phyloP scores from a whole-genome alignment of 2,888 invertebrate genomes.

The Calameuta filiformis region DNA sequence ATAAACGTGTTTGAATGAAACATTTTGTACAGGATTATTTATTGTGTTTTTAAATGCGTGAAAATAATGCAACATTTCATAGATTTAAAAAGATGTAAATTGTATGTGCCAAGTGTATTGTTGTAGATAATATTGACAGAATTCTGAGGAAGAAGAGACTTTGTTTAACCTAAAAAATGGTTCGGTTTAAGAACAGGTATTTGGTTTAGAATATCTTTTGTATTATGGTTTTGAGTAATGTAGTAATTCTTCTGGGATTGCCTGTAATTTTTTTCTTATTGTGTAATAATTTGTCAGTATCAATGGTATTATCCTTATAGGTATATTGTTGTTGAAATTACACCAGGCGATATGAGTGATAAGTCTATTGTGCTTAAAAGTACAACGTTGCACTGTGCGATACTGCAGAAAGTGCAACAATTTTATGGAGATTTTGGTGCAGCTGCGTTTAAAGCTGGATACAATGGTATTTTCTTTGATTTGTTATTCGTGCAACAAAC shows the following conservation, averaged over 20 bases:
- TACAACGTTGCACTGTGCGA: constrained; percentile 69
- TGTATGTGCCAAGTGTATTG: not conserved
- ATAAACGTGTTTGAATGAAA: not conserved
- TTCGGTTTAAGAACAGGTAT: constrained; percentile 76
- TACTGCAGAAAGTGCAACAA: constrained; percentile 75
- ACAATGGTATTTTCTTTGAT: constrained; percentile 60
- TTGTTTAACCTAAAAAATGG: constrained; percentile 66
- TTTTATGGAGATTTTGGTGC: constrained; percentile 82
- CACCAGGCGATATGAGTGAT: constrained; percentile 66
- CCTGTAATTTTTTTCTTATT: constrained; percentile 4
- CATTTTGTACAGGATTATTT: not conserved
- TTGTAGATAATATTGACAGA: not conserved
- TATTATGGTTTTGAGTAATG: constrained; percentile 10
- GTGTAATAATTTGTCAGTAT: not conserved
- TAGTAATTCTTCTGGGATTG: constrained; percentile 12
- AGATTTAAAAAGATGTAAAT: not conserved
- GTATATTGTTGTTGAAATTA: constrained; percentile 77
- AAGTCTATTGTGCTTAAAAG: constrained; percentile 69
- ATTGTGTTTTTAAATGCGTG: not conserved
- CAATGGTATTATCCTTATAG: constrained; percentile 63
- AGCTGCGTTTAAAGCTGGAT: constrained; percentile 77
- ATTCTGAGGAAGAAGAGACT: not conserved
- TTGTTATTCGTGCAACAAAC: not conserved
- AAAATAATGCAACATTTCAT: not conserved
- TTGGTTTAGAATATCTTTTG: not conserved